Percentiles rank a stretch among this genome's conserved stretches.
These are phyloP conservation scores for Procambarus virginalis DNA, from an alignment of 1,140 invertebrate genomes.

Conservation along the genomic window DNA sequence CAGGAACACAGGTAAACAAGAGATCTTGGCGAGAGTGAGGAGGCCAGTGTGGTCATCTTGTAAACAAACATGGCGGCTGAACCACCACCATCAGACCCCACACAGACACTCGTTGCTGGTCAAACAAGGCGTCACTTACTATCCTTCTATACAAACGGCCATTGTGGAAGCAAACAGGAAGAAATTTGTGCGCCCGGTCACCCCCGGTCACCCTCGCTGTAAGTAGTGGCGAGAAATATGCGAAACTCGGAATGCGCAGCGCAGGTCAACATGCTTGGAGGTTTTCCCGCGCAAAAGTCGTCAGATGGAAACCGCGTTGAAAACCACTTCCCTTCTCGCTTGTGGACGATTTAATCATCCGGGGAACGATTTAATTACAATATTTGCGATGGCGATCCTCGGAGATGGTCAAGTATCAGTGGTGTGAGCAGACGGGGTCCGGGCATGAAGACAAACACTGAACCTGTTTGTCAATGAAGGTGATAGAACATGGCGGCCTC, in stretches of 20 bases:
- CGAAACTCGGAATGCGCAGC: not conserved
- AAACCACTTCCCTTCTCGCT: not conserved
- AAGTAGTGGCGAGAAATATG: not conserved
- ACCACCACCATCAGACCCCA: not conserved
- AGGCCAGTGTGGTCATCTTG: not conserved
- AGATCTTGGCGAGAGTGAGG: no score
- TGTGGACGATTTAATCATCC: not conserved
- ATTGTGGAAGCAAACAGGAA: not conserved
- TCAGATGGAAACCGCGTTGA: not conserved
- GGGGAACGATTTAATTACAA: not conserved
- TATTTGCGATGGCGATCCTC: not conserved
- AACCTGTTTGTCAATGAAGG: slow-evolving; percentile 12
- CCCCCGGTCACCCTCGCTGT: no score
- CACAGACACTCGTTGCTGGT: not conserved
- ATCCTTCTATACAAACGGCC: slow-evolving; percentile 1
- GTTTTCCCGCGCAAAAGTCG: not conserved
- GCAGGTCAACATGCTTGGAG: not conserved
- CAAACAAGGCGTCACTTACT: slow-evolving; percentile 2
- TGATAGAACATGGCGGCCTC: slow-evolving; percentile 5
- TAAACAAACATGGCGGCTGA: not conserved
- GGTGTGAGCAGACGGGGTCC: not conserved
- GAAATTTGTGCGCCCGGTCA: no score
- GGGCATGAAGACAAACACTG: slow-evolving; percentile 13
- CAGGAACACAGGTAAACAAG: no score
- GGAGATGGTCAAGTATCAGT: not conserved